Evolutionary conservation across 2,888 invertebrate species (phyloP).

Genomic region (Thymelicus sylvestris): DNA sequence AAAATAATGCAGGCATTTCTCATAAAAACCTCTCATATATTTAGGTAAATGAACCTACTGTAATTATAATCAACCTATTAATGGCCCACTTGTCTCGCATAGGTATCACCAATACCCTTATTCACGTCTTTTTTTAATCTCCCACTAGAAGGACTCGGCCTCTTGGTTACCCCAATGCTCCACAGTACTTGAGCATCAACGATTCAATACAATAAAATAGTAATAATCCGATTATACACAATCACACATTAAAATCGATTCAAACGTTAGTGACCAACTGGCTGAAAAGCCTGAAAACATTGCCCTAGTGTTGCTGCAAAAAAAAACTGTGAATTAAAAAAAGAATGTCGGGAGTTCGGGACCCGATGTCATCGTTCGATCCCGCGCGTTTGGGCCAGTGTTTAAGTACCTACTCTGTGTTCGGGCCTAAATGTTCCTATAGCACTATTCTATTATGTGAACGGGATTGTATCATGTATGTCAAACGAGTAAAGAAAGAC

Average conservation of each 20-base stretch:
- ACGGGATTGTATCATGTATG: slow-evolving; percentile 45
- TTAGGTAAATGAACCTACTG: too few species aligned
- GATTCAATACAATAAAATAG: too few species aligned
- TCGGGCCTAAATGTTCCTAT: background rate
- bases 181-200: too few species aligned
- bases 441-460: slow-evolving; percentile 4
- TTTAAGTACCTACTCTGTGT: too few species aligned
- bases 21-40: too few species aligned
- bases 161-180: too few species aligned
- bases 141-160: too few species aligned
- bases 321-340: slow-evolving; percentile 19
- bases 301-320: slow-evolving; percentile 7
- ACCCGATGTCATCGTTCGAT: slow-evolving; percentile 12
- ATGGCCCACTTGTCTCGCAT: too few species aligned
- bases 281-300: slow-evolving; percentile 11
- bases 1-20: too few species aligned
- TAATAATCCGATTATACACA: background rate
- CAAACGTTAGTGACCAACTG: background rate
- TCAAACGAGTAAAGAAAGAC: slow-evolving; percentile 46
- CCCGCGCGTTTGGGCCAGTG: background rate
- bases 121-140: too few species aligned
- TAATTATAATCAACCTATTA: too few species aligned
- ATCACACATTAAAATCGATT: background rate
- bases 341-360: background rate
- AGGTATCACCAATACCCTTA: too few species aligned